Conservation (phyloP, 2,888 invertebrate genomes). For the Penaeus monodon region DNA sequence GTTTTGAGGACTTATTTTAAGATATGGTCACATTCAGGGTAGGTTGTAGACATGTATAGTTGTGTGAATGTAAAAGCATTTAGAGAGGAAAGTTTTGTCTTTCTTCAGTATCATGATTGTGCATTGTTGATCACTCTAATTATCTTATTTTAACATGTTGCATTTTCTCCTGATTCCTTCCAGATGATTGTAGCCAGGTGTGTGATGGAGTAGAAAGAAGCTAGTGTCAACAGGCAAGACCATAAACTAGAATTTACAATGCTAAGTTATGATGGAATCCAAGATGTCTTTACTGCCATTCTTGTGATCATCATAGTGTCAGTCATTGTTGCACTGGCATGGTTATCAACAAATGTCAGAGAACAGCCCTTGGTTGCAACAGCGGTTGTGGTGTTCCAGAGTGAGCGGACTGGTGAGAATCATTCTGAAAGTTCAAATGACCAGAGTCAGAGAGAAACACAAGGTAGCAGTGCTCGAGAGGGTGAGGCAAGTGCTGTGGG, state of each 20-base stretch:
- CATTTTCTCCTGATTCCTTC: too few species aligned
- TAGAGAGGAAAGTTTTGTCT: too few species aligned
- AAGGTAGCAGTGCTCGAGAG: background rate
- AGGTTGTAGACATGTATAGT: too few species aligned
- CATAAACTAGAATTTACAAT: conserved; percentile 32
- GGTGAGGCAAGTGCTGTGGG: conserved; percentile 4
- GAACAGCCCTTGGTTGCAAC: conserved; percentile 56
- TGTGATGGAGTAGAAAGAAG: background rate
- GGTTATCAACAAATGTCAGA: conserved; percentile 57
- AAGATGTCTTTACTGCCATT: conserved; percentile 43
- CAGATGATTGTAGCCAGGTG: too few species aligned
- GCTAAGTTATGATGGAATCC: conserved; percentile 51
- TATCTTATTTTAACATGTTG: too few species aligned
- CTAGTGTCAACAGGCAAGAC: background rate
- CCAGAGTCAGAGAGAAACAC: conserved; percentile 5
- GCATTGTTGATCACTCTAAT: too few species aligned
- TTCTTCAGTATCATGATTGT: too few species aligned
- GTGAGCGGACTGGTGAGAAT: conserved; percentile 9
- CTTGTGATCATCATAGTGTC: conserved; percentile 45
- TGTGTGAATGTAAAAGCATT: too few species aligned
- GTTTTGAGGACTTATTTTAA: too few species aligned
- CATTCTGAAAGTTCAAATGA: background rate
- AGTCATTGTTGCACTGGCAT: conserved; percentile 45
- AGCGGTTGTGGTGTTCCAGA: conserved; percentile 59
- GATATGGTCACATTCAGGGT: too few species aligned